phyloP scores from a whole-genome alignment of 2,797 vertebrate genomes.

The Acomys russatus region DNA sequence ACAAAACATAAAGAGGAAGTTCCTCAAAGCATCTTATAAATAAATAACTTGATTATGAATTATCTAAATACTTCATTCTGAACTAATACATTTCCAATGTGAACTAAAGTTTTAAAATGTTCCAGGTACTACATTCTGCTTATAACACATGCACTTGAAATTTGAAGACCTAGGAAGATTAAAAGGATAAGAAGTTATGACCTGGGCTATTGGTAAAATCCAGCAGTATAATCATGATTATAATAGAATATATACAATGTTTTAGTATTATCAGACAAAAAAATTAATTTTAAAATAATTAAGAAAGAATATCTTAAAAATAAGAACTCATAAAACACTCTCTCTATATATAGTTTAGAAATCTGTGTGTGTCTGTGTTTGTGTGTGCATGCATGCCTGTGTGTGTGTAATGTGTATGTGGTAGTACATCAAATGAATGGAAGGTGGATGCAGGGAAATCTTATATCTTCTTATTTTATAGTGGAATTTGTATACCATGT shows the following conservation, averaged over 20 bases:
- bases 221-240: neutral
- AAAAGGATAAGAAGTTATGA: neutral
- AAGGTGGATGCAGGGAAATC: neutral
- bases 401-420: neutral
- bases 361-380: neutral
- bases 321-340: neutral
- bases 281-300: slow-evolving; percentile 38
- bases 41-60: neutral
- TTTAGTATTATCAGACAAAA: neutral
- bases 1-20: neutral
- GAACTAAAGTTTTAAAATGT: neutral
- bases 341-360: too few species aligned
- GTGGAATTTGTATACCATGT: neutral
- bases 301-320: neutral
- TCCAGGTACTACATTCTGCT: neutral
- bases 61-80: neutral
- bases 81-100: neutral
- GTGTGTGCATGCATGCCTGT: neutral
- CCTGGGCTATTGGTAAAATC: neutral
- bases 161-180: neutral
- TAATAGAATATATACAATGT: neutral
- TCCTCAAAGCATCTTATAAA: neutral
- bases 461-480: neutral
- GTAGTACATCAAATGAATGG: neutral
- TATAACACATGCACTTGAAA: neutral